Evolutionary conservation across 2,797 vertebrate genomes (phyloP).

Genomic region (Neosilurus hyrtlii): DNA sequence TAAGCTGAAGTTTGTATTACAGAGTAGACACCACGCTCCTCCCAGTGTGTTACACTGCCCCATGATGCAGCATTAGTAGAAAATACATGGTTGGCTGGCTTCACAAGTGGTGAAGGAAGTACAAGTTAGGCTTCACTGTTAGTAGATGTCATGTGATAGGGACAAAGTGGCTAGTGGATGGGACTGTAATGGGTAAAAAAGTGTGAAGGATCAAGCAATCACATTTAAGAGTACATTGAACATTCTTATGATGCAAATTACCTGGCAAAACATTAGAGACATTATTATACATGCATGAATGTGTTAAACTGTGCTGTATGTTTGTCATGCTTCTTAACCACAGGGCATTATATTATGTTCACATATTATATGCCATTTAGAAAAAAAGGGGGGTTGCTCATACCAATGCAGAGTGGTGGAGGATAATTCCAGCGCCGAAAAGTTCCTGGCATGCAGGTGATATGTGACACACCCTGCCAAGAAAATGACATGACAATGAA

Average conservation of each 20-base stretch:
- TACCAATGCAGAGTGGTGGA: constrained; percentile 96
- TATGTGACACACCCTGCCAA: constrained; percentile 90
- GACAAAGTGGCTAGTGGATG: not conserved
- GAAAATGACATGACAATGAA: constrained; percentile 32
- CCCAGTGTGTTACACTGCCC: not conserved
- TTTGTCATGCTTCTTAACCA: not conserved
- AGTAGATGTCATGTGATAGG: not conserved
- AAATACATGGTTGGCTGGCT: not conserved
- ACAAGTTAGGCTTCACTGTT: not conserved
- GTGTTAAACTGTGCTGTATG: not conserved
- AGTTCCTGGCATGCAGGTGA: constrained; percentile 97
- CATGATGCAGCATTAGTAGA: not conserved
- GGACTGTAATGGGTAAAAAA: not conserved
- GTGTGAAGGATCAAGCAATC: not conserved
- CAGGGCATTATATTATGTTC: too few relatives aligned
- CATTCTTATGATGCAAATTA: not conserved
- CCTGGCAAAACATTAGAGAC: not conserved
- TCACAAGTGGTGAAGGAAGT: not conserved
- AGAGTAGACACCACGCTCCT: not conserved
- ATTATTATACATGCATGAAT: not conserved
- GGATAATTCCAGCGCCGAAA: constrained; percentile 98
- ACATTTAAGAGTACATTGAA: not conserved
- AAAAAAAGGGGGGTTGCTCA: constrained; percentile 22
- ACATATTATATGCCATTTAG: not conserved
- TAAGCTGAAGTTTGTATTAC: not conserved